Evolutionary conservation across 2,797 vertebrate species (phyloP), one percentile per base, ranked within the genome.

Genomic region (Chiloscyllium punctatum): DNA sequence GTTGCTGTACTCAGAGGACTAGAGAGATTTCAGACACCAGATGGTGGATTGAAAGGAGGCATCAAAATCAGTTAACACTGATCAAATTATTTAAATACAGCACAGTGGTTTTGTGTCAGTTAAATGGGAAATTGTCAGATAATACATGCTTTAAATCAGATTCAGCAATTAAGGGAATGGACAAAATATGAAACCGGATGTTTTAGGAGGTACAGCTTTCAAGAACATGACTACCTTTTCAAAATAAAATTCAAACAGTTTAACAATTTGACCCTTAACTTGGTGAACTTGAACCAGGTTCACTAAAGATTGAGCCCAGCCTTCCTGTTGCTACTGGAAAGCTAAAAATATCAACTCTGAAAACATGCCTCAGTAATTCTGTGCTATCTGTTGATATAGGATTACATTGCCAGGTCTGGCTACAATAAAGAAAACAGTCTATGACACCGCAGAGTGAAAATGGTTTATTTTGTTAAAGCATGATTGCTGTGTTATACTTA

Each of bases 391-490:
- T 27, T 74, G 87, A 91, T 94, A 18, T 51, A 42, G 95, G 33
- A 95, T 95, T 48, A 51, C 51, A 95, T 23, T 77, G 48, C 48
- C 6, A 77, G 42, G n/a, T 2, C 69, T 94, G 66, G 53, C 69
- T 48, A 53, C 33, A 72, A 33, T 95, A 92, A 92, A 90, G 74
- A 16, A 92, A 95, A 92, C 71, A 95, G 51, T 27, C 48, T 79
- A 30, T 69, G 74, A 57, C 37, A 95, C 87, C 27, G 5, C n/a
- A 48, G 11, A 94, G 21, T 69, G 88, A 94, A 90, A 77, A 37
- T 72, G 30, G 42, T 95, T 95, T 95, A 95, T 91, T 95, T 91
- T 92, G 51, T 72, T 95, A 95, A 91, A 92, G 37, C 53, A 4
- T 27, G 48, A 91, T 48, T 95, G 48, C 92, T 74, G n/a, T 77